Evolutionary conservation across 1,140 invertebrate genomes (phyloP).

Genomic region (Euborellia annulipes): DNA sequence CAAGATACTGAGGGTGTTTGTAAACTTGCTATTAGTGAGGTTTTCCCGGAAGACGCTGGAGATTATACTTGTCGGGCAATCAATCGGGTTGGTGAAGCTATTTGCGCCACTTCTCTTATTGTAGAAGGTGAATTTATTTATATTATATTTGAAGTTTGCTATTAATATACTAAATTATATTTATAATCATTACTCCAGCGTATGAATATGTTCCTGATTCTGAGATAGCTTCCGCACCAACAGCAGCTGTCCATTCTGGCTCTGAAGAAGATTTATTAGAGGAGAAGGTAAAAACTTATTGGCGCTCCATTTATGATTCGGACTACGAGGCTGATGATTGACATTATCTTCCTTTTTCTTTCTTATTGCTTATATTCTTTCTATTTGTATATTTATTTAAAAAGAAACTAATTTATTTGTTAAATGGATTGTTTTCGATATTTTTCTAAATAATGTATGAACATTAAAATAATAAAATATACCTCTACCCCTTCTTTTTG

Average conservation of each 20-base stretch:
- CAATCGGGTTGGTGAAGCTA: conserved; percentile 71
- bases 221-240: conserved; percentile 49
- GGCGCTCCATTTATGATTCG: conserved; percentile 15
- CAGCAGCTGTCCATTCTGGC: conserved; percentile 41
- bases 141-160: conserved; percentile 4
- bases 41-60: conserved; percentile 86
- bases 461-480: no score
- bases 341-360: no score
- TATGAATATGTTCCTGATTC: conserved; percentile 86
- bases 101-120: conserved; percentile 59
- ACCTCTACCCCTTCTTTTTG: no score
- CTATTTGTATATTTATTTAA: no score
- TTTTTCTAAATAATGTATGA: no score
- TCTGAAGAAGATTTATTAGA: conserved; percentile 66
- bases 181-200: conserved; percentile 40
- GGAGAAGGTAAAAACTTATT: conserved; percentile 44
- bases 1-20: conserved; percentile 65
- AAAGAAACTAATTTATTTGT: no score
- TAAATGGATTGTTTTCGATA: no score
- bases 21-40: conserved; percentile 73
- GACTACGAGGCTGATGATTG: conserved; percentile 3
- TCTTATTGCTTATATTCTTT: no score
- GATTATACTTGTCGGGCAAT: conserved; percentile 67
- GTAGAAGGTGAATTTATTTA: conserved; percentile 52
- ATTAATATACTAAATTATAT: conserved; percentile 4